Evolutionary conservation across 2,888 invertebrate genomes (phyloP), one percentile per base, ranked within the genome.

Genomic region (Eilema depressum): DNA sequence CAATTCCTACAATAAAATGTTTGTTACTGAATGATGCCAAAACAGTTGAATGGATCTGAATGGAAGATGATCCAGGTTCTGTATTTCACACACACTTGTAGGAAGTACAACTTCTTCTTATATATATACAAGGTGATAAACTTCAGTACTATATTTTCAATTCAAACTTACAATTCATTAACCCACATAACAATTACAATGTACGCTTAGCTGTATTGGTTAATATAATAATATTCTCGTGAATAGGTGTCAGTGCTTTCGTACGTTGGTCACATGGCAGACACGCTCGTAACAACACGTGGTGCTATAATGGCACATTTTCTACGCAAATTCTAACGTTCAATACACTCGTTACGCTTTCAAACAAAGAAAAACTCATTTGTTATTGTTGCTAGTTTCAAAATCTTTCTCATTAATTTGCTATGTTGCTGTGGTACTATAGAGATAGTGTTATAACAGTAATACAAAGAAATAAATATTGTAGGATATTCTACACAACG

Each of bases 241-340:
- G 70, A 63, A 71, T 74, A 66, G 65, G 26, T 69, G 66, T 70
- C 69, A n/a, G 56, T 30, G 5, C 70, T 26, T 63, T 47, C 74
- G 74, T 69, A 71, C 70, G 67, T 33, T 23, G 59, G 74, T 83
- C 85, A 84, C 85, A 76, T 80, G 78, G 69, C 75, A 5, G 17
- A 11, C 60, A 66, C 68, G 65, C 70, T 73, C 75, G 75, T 59
- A 30, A 30, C 26, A 20, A 74, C 83, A 83, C 81, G 80, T 78
- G 81, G 62, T 63, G 10, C 26, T 8, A 61, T 59, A 63, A 60
- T 64, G 69, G 75, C 79, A 81, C 73, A 80, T 72, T 80, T 66
- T 68, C n/a, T 17, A 70, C 53, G 68, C 57, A 82, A 82, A 80
- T 68, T 57, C 73, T 68, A 56, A 47, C 33, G 23, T 26, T 62